phyloP scores from a whole-genome alignment of 2,113 vertebrate species.

The Oplegnathus fasciatus region DNA sequence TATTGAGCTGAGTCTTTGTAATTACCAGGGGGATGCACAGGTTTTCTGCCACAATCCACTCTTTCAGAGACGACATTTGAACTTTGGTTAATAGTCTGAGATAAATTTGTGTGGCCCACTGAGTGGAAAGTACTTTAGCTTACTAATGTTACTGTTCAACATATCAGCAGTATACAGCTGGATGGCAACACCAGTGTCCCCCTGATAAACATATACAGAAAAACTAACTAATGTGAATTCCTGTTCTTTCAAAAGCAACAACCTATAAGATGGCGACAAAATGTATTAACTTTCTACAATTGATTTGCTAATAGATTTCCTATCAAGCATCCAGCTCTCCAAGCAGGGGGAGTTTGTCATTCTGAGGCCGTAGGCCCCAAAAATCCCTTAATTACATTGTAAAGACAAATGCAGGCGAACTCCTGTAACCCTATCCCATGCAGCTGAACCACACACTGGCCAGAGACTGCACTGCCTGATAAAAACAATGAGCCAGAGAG shows the following conservation, averaged over 20 bases:
- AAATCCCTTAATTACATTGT: conserved; percentile 85
- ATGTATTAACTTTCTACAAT: conserved; percentile 66
- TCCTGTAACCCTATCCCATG: conserved; percentile 76
- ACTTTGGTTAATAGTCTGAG: conserved; percentile 68
- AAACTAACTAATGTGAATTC: conserved; percentile 7
- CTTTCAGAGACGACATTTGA: conserved; percentile 75
- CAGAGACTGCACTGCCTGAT: conserved; percentile 63
- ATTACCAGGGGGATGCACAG: conserved; percentile 73
- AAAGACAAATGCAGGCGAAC: conserved; percentile 82
- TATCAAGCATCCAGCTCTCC: conserved; percentile 59
- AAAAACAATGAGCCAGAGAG: conserved; percentile 43
- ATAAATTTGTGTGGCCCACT: conserved; percentile 61
- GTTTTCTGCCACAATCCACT: conserved; percentile 69
- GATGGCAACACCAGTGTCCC: conserved; percentile 14
- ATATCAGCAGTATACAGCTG: conserved; percentile 22
- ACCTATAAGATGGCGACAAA: conserved; percentile 19
- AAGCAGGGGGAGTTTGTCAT: conserved; percentile 72
- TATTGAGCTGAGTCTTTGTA: conserved; percentile 65
- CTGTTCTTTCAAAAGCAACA: conserved; percentile 24
- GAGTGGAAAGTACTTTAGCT: conserved; percentile 35
- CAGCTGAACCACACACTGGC: conserved; percentile 74
- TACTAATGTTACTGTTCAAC: conserved; percentile 48
- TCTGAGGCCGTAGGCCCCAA: conserved; percentile 69
- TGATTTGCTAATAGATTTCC: conserved; percentile 74
- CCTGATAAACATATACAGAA: conserved; percentile 37